These are phyloP conservation scores for Plagiodera versicolora DNA, from an alignment of 2,888 invertebrate genomes.

Conservation along the genomic window DNA sequence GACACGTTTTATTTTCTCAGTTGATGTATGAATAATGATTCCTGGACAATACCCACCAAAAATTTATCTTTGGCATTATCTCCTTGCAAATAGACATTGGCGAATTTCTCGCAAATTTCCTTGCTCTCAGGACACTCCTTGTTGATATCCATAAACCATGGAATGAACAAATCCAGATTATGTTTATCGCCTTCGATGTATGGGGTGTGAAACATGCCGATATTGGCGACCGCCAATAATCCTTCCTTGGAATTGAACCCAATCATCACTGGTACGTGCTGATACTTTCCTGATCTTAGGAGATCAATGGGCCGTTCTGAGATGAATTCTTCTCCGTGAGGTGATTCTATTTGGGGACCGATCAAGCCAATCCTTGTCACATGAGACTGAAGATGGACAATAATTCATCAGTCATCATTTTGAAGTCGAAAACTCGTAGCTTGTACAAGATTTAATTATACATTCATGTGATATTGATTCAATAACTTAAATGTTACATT, in stretches of 20 bases:
- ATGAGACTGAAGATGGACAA: background rate
- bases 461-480: no score
- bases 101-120: background rate
- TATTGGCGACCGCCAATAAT: background rate
- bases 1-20: no score
- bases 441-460: no score
- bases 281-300: background rate
- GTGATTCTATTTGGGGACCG: background rate
- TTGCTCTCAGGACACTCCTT: background rate
- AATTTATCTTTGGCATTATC: background rate
- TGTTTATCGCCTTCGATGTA: background rate
- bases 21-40: no score
- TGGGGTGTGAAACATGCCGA: background rate
- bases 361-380: background rate
- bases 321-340: background rate
- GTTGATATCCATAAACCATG: background rate
- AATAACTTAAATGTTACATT: no score
- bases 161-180: background rate
- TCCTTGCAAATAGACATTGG: background rate
- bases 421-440: no score
- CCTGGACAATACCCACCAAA: background rate
- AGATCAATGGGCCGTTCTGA: background rate
- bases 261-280: background rate
- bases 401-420: no score
- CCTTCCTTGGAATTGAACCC: background rate